Percentiles rank a stretch among this genome's conserved stretches.
Evolutionary conservation across 2,113 vertebrate species (phyloP).

Genomic region (Pelusios castaneus): DNA sequence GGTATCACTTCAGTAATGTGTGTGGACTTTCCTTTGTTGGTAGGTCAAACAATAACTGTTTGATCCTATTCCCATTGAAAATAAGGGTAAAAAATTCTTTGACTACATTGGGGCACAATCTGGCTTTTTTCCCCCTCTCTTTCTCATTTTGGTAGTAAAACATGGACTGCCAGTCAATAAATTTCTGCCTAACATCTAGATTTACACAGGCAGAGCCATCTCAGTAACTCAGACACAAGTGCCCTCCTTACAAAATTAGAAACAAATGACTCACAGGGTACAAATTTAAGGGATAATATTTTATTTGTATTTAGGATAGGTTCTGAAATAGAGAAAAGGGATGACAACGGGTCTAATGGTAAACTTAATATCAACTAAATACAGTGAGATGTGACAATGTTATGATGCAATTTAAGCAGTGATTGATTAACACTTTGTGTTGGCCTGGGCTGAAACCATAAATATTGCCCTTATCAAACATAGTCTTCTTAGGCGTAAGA

Average conservation of each 20-base stretch:
- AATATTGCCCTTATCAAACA: background rate
- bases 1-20: background rate
- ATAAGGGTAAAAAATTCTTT: background rate
- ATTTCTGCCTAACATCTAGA: background rate
- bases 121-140: rapidly evolving
- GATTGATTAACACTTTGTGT: background rate
- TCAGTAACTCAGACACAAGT: background rate
- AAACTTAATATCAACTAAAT: background rate
- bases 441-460: background rate
- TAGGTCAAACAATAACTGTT: background rate
- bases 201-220: background rate
- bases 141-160: background rate
- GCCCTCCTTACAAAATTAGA: background rate
- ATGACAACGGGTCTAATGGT: background rate
- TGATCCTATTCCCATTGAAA: background rate
- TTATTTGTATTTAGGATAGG: background rate
- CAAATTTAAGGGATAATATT: background rate
- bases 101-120: background rate
- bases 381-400: background rate
- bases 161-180: background rate
- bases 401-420: background rate
- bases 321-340: background rate
- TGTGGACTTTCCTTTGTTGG: background rate
- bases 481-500: background rate
- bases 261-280: background rate